Conservation (phyloP, 2,113 vertebrate species). For the Erythrocercus mccallii region DNA sequence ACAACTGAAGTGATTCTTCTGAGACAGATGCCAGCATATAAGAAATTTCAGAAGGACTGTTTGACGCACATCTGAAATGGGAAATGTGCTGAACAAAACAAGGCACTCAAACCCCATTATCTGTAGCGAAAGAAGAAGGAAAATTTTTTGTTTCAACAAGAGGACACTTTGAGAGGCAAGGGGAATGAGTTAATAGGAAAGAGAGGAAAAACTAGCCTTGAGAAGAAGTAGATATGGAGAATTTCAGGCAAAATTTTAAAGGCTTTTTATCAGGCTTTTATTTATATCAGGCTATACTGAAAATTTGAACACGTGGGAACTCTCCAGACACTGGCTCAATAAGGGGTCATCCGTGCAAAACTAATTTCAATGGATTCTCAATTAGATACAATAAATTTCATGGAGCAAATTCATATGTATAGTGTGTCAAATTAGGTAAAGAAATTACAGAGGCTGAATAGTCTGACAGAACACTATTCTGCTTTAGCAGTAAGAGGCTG, state of each 20-base stretch:
- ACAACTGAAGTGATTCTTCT: neutral
- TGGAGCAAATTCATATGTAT: neutral
- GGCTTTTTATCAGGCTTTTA: too few relatives aligned
- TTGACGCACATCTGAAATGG: neutral
- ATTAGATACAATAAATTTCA: neutral
- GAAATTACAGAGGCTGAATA: neutral
- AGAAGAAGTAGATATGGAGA: neutral
- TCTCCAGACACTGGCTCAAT: neutral
- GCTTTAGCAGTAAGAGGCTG: neutral
- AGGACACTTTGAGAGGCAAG: neutral
- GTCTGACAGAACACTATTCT: neutral
- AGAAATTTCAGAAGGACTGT: neutral
- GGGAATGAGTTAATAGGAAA: neutral
- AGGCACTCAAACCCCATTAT: neutral
- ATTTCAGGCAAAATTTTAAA: neutral
- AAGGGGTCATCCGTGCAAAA: neutral
- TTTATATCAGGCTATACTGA: neutral
- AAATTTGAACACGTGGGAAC: neutral
- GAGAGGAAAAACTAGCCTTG: neutral
- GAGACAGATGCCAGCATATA: neutral
- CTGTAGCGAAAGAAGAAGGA: neutral
- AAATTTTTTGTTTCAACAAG: neutral
- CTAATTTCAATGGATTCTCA: neutral
- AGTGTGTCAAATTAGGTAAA: neutral
- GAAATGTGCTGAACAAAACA: neutral